A percentile compares a stretch with the other conserved stretches of the same genome.
phyloP scores from a whole-genome alignment of 2,113 vertebrate genomes.

The Carassius gibelio region DNA sequence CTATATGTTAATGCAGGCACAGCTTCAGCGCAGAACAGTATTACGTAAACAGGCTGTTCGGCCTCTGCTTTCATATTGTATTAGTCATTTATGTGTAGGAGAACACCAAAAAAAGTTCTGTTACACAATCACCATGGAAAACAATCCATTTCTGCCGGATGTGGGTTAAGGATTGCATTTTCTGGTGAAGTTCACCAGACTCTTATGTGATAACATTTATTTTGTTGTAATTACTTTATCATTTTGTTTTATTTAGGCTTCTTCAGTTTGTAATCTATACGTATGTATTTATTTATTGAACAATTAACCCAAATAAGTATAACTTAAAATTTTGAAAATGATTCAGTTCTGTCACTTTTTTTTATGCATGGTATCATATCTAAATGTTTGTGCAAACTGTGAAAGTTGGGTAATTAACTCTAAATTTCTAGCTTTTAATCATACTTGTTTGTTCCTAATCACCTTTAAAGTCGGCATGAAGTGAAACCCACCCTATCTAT shows the following conservation, averaged over 20 bases:
- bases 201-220: neutral
- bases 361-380: too few relatives aligned
- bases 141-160: neutral
- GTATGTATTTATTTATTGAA: too few relatives aligned
- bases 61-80: neutral
- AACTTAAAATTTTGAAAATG: neutral
- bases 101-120: neutral
- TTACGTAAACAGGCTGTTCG: neutral
- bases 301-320: neutral
- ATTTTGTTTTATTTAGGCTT: too few relatives aligned
- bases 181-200: neutral
- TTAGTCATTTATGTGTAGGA: neutral
- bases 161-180: neutral
- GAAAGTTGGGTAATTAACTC: neutral
- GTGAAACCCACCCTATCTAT: neutral
- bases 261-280: too few relatives aligned
- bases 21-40: neutral
- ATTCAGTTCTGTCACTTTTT: too few relatives aligned
- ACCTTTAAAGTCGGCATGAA: neutral
- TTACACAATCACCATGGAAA: neutral
- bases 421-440: too few relatives aligned
- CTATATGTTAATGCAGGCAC: constrained; percentile 1
- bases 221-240: neutral
- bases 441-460: neutral
- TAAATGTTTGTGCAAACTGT: neutral